phyloP scores from a whole-genome alignment of 2,888 invertebrate species.

The Eupithecia inturbata region DNA sequence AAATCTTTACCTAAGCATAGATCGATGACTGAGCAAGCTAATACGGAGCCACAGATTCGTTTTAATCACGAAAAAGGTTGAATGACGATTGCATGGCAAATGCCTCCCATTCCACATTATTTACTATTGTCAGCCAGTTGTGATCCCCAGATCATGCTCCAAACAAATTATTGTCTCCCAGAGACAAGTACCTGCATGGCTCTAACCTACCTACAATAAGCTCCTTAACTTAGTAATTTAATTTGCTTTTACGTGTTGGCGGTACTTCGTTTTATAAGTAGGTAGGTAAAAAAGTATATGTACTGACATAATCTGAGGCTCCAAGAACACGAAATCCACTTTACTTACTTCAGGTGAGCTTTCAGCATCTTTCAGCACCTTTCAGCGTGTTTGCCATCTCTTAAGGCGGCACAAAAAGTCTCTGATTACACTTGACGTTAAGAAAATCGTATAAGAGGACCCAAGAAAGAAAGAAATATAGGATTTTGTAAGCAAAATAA shows the following conservation, averaged over 20 bases:
- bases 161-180: background rate
- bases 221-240: background rate
- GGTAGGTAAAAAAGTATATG: background rate
- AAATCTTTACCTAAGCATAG: too few relatives aligned
- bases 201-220: background rate
- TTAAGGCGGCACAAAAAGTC: conserved; percentile 31
- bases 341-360: conserved; percentile 33
- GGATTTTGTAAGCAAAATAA: conserved; percentile 20
- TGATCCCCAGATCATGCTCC: too few relatives aligned
- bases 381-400: conserved; percentile 37
- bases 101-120: too few relatives aligned
- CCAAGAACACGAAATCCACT: conserved; percentile 31
- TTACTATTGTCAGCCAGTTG: too few relatives aligned
- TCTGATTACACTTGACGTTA: conserved; percentile 40
- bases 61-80: too few relatives aligned
- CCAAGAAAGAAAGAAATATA: conserved; percentile 28
- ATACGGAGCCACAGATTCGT: too few relatives aligned
- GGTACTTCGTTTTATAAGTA: background rate
- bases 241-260: background rate
- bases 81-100: too few relatives aligned
- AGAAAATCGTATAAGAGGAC: conserved; percentile 39
- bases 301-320: conserved; percentile 10
- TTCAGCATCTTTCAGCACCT: conserved; percentile 37
- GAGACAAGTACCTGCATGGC: background rate
- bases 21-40: too few relatives aligned